A percentile compares a stretch with the other conserved stretches of the same genome.
phyloP scores from a whole-genome alignment of 2,797 vertebrate genomes.

The Diplodus sargus region DNA sequence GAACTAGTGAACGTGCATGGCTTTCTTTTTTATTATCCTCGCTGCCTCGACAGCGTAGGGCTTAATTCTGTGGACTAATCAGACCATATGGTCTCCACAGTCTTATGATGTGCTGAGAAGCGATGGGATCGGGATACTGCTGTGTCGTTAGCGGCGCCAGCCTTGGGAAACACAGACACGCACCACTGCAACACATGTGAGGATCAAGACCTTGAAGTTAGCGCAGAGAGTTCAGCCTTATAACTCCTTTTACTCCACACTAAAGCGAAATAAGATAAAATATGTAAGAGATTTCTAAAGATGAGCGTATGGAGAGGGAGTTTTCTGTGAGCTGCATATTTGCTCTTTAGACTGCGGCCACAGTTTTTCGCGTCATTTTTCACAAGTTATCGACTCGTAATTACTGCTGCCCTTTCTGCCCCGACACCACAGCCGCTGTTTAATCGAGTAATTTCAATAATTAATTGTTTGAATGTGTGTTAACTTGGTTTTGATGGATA shows the following conservation, averaged over 20 bases:
- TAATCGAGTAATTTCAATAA: conserved; percentile 71
- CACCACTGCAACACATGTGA: conserved; percentile 52
- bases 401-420: conserved; percentile 68
- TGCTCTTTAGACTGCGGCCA: conserved; percentile 13
- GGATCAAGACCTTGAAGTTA: conserved; percentile 56
- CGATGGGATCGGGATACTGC: conserved; percentile 57
- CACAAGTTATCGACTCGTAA: conserved; percentile 65
- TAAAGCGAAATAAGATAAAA: conserved; percentile 13
- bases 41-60: conserved; percentile 62
- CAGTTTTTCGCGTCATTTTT: conserved; percentile 38
- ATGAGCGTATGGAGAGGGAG: background rate
- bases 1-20: conserved; percentile 40
- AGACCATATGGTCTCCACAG: conserved; percentile 78
- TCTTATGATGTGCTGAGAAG: conserved; percentile 74
- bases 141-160: conserved; percentile 56
- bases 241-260: conserved; percentile 33
- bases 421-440: conserved; percentile 58
- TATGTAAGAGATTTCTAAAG: background rate
- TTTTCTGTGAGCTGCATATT: background rate
- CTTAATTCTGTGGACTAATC: conserved; percentile 77
- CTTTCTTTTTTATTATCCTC: conserved; percentile 48
- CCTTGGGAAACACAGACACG: conserved; percentile 52
- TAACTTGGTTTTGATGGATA: conserved; percentile 67
- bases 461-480: conserved; percentile 60
- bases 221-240: conserved; percentile 26